A percentile compares a stretch with the other conserved stretches of the same genome.
Evolutionary conservation across 2,113 vertebrate genomes (phyloP).

Genomic region (Chlorocebus sabaeus): DNA sequence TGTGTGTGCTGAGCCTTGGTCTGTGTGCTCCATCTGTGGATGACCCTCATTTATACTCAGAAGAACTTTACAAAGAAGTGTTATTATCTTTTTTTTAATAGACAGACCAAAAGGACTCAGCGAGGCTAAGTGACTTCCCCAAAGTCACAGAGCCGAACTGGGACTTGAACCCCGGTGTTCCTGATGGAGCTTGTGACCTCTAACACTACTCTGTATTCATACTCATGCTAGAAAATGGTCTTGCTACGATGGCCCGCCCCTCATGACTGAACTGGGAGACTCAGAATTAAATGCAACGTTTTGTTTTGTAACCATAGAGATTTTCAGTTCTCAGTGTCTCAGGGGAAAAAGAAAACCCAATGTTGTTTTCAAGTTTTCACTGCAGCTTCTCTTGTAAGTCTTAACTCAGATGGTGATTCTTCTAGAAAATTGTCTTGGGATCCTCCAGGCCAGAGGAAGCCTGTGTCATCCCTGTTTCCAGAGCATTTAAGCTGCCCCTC

Average conservation of each 20-base stretch:
- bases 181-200: no score
- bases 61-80: no score
- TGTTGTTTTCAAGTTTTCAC: not conserved
- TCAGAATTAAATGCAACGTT: not conserved
- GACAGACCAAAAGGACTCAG: not conserved
- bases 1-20: no score
- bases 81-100: not conserved
- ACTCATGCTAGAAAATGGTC: fast-evolving
- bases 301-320: not conserved
- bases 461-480: not conserved
- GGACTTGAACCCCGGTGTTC: not conserved
- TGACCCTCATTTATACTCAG: not conserved
- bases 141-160: not conserved
- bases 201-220: fast-evolving
- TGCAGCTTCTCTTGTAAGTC: not conserved
- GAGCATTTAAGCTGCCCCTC: not conserved
- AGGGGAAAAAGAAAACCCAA: not conserved
- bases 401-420: no score
- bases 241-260: no score
- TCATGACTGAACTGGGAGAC: not conserved
- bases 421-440: not conserved
- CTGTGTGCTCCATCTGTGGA: not conserved
- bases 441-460: not conserved
- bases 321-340: not conserved
- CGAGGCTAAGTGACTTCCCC: not conserved